Base-by-base conservation (phyloP, 1,140 invertebrate species). In the Drosophila saltans region DNA sequence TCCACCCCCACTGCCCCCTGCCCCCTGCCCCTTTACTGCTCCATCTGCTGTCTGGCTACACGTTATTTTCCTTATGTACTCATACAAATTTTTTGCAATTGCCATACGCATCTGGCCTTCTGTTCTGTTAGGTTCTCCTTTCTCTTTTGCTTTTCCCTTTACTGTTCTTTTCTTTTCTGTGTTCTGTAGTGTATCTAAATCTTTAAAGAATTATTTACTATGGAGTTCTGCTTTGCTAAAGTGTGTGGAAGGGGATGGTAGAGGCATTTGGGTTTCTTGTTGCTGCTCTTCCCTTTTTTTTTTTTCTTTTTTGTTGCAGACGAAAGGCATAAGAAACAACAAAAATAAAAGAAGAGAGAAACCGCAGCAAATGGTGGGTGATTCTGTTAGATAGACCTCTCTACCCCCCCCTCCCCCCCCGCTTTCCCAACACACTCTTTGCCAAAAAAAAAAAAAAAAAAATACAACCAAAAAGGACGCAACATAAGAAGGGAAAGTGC, bases 151-250 rank as follows among this genome's bases (percentile, higher is more conserved):
- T 36, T 36, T 7, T 11, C 2, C 28, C 28, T 30, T 30, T 16
- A 8, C 9, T 26, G 45, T 9, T 26, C 45, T 26, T 26, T 52
- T 52, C 45, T 48, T 21, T 43, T 62, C 11, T 39, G 10, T 40
- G 4, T 26, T 11, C 58, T 55, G 67, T 68, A 71, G 83, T 88
- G 83, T 88, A 84, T 88, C 80, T 88, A 88, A 88, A 88, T 88
- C 83, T 88, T 88, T 88, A 88, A 88, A 88, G 83, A 88, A 88
- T 88, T 88, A 88, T 88, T 89, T 88, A 88, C 84, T 88, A 86
- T 83, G 21, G 16, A 85, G 58, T 86, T 81, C 72, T 76, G 77
- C 63, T 66, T 59, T 69, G 33, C 1, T 30, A 4, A 4, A 30
- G 28, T 30, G 28, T 30, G 28, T 30, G 4, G 28, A 4, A 30